A percentile compares a stretch with the other conserved stretches of the same genome.
Evolutionary conservation across 2,797 vertebrate genomes (phyloP).

Genomic region (Danio albolineatus): DNA sequence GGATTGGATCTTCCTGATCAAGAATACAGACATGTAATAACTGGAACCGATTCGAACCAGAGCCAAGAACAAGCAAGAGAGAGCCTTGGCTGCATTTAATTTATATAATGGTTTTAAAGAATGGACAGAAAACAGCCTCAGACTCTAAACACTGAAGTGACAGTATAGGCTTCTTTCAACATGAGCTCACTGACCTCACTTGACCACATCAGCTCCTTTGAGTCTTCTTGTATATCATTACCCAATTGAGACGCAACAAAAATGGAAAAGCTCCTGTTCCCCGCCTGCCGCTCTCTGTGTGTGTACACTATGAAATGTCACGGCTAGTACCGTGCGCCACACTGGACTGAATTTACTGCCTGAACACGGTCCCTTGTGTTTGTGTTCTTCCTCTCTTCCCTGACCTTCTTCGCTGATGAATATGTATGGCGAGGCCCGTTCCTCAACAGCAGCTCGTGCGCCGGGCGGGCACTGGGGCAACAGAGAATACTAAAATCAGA

Average conservation of each 20-base stretch:
- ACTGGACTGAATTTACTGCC: constrained; percentile 48
- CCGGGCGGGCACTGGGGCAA: constrained; percentile 12
- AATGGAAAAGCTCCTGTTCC: constrained; percentile 41
- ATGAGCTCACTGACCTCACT: constrained; percentile 37
- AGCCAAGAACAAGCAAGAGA: background rate
- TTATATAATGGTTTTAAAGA: constrained; percentile 22
- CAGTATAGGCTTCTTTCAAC: constrained; percentile 7
- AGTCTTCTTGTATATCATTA: constrained; percentile 43
- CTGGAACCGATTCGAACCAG: background rate
- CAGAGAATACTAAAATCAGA: constrained; percentile 49
- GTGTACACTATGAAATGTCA: constrained; percentile 56
- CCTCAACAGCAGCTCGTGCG: constrained; percentile 39
- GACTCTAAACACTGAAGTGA: constrained; percentile 22
- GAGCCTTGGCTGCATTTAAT: constrained; percentile 10
- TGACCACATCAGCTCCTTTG: constrained; percentile 39
- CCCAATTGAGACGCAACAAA: constrained; percentile 16
- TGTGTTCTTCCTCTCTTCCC: constrained; percentile 42
- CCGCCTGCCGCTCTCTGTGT: constrained; percentile 6
- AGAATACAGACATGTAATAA: constrained; percentile 1
- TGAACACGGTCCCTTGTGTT: constrained; percentile 45
- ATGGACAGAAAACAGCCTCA: constrained; percentile 1
- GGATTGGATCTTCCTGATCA: constrained; percentile 12
- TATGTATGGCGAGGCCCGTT: constrained; percentile 52
- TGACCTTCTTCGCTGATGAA: constrained; percentile 56
- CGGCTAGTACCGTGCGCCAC: background rate